Conservation (phyloP, 1,140 invertebrate species). For the Aphis gossypii region DNA sequence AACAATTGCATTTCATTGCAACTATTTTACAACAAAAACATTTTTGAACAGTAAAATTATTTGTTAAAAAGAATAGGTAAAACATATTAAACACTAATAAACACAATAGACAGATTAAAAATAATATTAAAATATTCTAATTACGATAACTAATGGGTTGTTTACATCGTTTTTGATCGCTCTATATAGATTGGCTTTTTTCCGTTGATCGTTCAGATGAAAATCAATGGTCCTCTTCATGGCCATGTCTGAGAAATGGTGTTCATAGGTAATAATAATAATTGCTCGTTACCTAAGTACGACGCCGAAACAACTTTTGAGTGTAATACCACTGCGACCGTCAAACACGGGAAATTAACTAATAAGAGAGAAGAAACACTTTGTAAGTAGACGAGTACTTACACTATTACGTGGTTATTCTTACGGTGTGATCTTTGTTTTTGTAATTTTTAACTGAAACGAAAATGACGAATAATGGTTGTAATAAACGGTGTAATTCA, state of each 20-base stretch:
- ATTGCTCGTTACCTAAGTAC: not conserved
- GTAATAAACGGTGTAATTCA: not conserved
- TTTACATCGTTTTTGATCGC: slow-evolving; percentile 44
- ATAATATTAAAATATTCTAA: not conserved
- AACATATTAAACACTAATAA: not conserved
- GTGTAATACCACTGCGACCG: not conserved
- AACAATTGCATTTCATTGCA: not conserved
- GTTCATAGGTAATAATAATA: not conserved
- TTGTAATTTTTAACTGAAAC: not conserved
- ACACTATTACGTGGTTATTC: not conserved
- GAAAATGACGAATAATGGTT: not conserved
- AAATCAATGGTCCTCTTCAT: slow-evolving; percentile 49
- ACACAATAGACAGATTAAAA: not conserved
- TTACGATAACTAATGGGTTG: not conserved
- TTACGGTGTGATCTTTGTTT: not conserved
- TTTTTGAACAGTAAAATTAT: not conserved
- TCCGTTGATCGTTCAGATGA: slow-evolving; percentile 43
- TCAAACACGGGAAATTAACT: not conserved
- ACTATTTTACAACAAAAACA: not conserved
- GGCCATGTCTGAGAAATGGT: not conserved
- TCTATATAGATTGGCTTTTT: slow-evolving; percentile 38
- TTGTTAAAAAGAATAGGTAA: not conserved
- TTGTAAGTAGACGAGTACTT: not conserved
- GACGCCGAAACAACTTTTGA: not conserved
- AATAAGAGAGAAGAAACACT: not conserved